phyloP scores from a whole-genome alignment of 2,888 invertebrate species.

The Tolmerus cingulatus region DNA sequence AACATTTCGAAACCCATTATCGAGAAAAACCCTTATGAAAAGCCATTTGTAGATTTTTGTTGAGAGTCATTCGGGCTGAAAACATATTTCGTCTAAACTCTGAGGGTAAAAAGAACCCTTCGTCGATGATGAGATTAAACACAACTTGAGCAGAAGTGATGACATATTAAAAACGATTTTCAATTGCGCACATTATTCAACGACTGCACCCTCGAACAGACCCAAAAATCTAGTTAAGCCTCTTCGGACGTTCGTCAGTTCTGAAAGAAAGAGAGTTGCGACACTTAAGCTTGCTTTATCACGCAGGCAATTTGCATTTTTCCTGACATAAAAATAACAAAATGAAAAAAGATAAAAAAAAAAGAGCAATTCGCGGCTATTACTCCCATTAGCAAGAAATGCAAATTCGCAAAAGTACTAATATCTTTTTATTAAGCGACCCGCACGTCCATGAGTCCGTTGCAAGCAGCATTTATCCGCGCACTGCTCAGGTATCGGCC shows the following conservation, averaged over 20 bases:
- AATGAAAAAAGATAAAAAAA: no score
- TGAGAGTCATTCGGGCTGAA: neutral
- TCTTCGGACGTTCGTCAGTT: neutral
- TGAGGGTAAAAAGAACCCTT: neutral
- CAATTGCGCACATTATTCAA: neutral
- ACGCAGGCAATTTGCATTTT: neutral
- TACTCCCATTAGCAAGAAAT: neutral
- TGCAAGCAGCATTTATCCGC: neutral
- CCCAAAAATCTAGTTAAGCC: neutral
- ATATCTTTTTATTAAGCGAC: neutral
- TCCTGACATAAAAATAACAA: neutral
- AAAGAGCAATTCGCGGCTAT: neutral
- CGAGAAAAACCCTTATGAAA: neutral
- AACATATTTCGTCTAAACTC: neutral
- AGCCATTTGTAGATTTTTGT: neutral
- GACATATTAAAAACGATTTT: constrained; percentile 13
- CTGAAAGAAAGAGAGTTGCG: neutral
- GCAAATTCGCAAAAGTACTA: neutral
- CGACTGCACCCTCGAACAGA: neutral
- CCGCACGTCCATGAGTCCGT: neutral
- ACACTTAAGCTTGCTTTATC: neutral
- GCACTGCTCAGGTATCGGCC: neutral
- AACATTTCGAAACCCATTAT: neutral
- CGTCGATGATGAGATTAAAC: neutral
- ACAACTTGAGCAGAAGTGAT: constrained; percentile 19